These are phyloP conservation scores for Malurus cyaneus DNA, from an alignment of 2,113 vertebrate genomes.

Conservation along the genomic window DNA sequence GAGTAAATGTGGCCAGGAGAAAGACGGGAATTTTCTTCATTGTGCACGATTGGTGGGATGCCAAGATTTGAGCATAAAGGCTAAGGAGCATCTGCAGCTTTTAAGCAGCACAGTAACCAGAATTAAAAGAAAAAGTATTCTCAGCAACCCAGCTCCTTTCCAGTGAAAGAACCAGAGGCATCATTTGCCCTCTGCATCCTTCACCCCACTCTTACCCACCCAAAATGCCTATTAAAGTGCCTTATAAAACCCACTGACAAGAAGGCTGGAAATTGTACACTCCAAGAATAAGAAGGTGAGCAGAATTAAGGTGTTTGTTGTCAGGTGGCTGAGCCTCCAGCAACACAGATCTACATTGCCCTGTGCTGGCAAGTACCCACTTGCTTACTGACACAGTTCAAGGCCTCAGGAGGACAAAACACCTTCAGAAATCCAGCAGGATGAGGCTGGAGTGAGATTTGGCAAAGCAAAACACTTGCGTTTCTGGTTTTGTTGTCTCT, in stretches of 20 bases:
- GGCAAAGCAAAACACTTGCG: background rate
- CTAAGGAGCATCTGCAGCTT: background rate
- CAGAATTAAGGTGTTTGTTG: background rate
- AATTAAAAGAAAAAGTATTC: background rate
- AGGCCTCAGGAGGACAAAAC: background rate
- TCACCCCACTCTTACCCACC: background rate
- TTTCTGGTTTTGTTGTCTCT: background rate
- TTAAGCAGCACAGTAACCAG: background rate
- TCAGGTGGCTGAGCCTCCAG: background rate
- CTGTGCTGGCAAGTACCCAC: background rate
- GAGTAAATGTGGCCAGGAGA: rapidly evolving
- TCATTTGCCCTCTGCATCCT: background rate
- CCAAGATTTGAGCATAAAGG: background rate
- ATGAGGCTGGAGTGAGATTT: background rate
- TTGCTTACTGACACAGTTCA: background rate
- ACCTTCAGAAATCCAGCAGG: background rate
- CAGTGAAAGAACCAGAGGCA: background rate
- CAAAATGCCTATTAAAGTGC: background rate
- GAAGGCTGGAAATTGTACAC: background rate
- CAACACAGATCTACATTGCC: background rate
- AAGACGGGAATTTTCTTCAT: background rate
- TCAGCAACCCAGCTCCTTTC: background rate
- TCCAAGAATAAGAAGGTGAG: background rate
- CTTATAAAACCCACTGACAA: background rate
- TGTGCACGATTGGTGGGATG: background rate